These are phyloP conservation scores for Phalacrocorax brasilianus DNA, from an alignment of 2,113 vertebrate species.

Conservation along the genomic window DNA sequence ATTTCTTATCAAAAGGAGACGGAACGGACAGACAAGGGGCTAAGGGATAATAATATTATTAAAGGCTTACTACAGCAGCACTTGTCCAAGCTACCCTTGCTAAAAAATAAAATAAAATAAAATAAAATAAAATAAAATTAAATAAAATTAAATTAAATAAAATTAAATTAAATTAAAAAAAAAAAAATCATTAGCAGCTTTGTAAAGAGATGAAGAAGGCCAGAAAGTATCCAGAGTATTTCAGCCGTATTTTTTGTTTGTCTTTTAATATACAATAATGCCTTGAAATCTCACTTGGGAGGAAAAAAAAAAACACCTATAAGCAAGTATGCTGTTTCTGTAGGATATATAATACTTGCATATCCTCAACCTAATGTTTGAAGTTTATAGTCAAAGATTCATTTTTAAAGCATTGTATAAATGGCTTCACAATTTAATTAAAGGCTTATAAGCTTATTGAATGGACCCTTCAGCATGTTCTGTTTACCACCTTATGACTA, in stretches of 20 bases:
- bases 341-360: neutral
- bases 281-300: neutral
- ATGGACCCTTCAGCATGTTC: neutral
- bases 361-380: neutral
- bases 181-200: neutral
- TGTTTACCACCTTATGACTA: neutral
- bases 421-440: conserved; percentile 16
- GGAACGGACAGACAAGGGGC: neutral
- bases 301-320: neutral
- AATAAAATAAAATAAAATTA: too few species aligned
- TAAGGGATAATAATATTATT: neutral
- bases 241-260: neutral
- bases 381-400: neutral
- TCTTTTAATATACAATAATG: neutral
- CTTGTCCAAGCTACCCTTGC: neutral
- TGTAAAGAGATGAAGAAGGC: neutral
- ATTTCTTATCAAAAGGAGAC: neutral
- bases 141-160: too few species aligned
- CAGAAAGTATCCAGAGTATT: neutral
- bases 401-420: neutral
- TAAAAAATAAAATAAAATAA: neutral
- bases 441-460: neutral
- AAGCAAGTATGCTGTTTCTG: neutral
- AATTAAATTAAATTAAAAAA: too few species aligned
- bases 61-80: neutral